These are phyloP conservation scores for Alloscopus bannaensis DNA, from an alignment of 2,888 invertebrate species.

Conservation along the genomic window DNA sequence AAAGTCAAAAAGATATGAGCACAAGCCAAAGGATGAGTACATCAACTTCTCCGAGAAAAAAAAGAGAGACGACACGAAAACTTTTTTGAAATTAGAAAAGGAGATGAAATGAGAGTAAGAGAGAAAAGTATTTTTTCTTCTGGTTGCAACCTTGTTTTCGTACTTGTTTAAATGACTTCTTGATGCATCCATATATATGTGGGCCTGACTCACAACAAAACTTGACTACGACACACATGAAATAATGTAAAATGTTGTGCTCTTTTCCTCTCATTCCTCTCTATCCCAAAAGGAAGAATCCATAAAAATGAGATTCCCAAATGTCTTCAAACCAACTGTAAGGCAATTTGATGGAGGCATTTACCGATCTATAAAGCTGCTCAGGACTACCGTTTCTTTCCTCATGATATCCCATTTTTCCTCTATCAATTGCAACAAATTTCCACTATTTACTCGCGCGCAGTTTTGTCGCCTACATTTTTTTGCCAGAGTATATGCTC, in stretches of 20 bases:
- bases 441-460: no score
- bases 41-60: no score
- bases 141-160: no score
- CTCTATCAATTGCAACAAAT: constrained; percentile 19
- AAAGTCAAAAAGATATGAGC: constrained; percentile 1
- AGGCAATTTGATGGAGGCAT: constrained; percentile 53
- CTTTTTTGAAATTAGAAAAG: constrained; percentile 8
- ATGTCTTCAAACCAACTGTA: constrained; percentile 40
- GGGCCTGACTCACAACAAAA: background rate
- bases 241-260: background rate
- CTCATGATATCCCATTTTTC: constrained; percentile 24
- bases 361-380: constrained; percentile 53
- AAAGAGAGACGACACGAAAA: constrained; percentile 22
- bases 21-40: no score
- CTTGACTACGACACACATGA: background rate
- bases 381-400: constrained; percentile 36
- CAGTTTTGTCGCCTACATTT: no score
- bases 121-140: no score
- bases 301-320: constrained; percentile 51
- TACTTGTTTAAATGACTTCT: constrained; percentile 10
- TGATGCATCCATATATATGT: background rate
- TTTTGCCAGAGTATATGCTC: no score
- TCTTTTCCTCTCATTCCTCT: constrained; percentile 10
- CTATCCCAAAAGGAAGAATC: constrained; percentile 36
- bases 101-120: background rate